These are phyloP conservation scores for Adelges cooleyi DNA, from an alignment of 1,140 invertebrate species.

Conservation along the genomic window DNA sequence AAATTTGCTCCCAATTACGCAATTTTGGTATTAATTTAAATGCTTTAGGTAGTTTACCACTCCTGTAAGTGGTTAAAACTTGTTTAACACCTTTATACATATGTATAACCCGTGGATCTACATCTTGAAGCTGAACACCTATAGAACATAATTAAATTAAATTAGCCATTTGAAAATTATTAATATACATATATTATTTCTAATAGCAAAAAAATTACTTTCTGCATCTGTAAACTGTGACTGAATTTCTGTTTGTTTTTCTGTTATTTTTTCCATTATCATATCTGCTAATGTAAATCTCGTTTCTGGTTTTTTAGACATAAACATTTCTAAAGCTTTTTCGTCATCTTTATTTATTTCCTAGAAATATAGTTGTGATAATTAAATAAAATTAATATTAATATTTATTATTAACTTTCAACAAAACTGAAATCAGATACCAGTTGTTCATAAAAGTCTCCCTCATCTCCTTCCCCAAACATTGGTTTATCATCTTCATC, in stretches of 20 bases:
- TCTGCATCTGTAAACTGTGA: constrained; percentile 71
- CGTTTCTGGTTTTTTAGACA: constrained; percentile 53
- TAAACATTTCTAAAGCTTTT: constrained; percentile 72
- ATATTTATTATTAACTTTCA: neutral
- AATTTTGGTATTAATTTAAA: constrained; percentile 93
- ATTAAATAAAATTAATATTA: neutral
- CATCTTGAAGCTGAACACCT: constrained; percentile 55
- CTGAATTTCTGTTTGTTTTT: constrained; percentile 82
- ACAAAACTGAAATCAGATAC: neutral
- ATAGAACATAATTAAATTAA: constrained; percentile 34
- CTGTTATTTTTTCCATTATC: constrained; percentile 83
- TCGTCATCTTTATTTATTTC: constrained; percentile 80
- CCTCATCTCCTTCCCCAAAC: neutral
- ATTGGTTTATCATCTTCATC: constrained; percentile 8
- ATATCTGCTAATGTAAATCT: constrained; percentile 71
- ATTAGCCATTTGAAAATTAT: no score
- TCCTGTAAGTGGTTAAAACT: constrained; percentile 78
- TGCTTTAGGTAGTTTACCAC: constrained; percentile 93
- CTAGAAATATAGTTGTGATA: constrained; percentile 17
- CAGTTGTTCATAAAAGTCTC: constrained; percentile 16
- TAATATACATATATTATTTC: no score
- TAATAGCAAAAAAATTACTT: constrained; percentile 31
- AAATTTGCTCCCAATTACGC: constrained; percentile 91
- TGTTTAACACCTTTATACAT: constrained; percentile 84
- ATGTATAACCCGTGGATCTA: constrained; percentile 57